Percentiles rank a stretch among this genome's conserved stretches.
Evolutionary conservation across 2,113 vertebrate genomes (phyloP).

Genomic region (Ia io): DNA sequence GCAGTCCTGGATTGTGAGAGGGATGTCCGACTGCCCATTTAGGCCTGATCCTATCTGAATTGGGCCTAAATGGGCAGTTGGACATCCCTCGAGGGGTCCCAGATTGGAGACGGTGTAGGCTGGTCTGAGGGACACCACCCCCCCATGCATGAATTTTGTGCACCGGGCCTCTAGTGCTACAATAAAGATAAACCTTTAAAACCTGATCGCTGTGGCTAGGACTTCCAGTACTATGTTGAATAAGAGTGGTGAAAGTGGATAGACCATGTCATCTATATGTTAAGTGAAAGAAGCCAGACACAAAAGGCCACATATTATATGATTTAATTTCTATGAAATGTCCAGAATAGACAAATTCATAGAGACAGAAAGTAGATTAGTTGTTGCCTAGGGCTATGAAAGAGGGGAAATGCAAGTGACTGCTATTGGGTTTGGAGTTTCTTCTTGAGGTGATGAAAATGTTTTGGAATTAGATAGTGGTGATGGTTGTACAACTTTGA

Average conservation of each 20-base stretch:
- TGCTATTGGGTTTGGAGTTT: background rate
- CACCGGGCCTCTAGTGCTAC: background rate
- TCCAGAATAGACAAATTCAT: background rate
- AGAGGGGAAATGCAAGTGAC: background rate
- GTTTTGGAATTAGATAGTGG: background rate
- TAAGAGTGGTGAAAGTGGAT: too few relatives aligned
- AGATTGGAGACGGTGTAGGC: too few relatives aligned
- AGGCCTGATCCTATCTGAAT: too few relatives aligned
- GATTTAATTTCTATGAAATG: background rate
- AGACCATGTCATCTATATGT: too few relatives aligned
- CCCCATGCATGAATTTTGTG: too few relatives aligned
- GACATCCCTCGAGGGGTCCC: too few relatives aligned
- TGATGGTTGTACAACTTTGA: background rate
- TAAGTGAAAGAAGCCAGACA: background rate
- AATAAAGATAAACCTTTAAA: background rate
- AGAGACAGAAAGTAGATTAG: background rate
- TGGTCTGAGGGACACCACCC: too few relatives aligned
- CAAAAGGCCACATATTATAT: background rate
- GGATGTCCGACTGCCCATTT: too few relatives aligned
- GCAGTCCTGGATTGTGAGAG: too few relatives aligned
- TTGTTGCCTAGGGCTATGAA: background rate
- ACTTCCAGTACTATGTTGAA: too few relatives aligned
- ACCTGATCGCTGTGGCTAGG: background rate
- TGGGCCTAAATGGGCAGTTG: too few relatives aligned
- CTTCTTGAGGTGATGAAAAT: background rate